A percentile compares a stretch with the other conserved stretches of the same genome.
Evolutionary conservation across 2,888 invertebrate genomes (phyloP).

Genomic region (Drosophila buzzatii): DNA sequence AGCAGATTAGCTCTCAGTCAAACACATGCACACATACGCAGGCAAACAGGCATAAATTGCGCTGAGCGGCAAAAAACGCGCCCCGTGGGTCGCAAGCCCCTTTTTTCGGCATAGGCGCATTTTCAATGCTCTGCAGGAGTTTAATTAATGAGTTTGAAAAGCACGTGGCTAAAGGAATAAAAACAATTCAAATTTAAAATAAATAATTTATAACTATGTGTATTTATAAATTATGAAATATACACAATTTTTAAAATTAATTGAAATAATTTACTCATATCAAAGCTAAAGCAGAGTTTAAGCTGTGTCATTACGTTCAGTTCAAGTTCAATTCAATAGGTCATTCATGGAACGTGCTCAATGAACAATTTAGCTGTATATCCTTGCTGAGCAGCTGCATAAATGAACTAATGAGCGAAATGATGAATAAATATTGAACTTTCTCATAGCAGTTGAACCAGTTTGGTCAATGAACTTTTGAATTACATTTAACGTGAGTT

Average conservation of each 20-base stretch:
- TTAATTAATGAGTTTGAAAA: neutral
- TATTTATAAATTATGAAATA: neutral
- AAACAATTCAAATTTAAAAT: neutral
- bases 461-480: neutral
- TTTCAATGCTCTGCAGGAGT: slow-evolving; percentile 17
- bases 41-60: neutral
- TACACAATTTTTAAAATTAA: neutral
- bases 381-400: neutral
- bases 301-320: neutral
- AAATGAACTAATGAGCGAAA: neutral
- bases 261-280: neutral
- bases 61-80: slow-evolving; percentile 31
- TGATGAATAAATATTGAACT: neutral
- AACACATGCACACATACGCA: slow-evolving; percentile 9
- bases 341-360: neutral
- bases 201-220: neutral
- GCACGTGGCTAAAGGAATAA: neutral
- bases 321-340: neutral
- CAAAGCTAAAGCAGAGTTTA: neutral
- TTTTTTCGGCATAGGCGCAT: slow-evolving; percentile 6
- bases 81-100: slow-evolving; percentile 36
- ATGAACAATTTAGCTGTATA: neutral
- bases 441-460: neutral
- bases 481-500: neutral
- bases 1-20: slow-evolving; percentile 26